Evolutionary conservation across 2,113 vertebrate species (phyloP), one percentile per base, ranked within the genome.

Genomic region (Grammomys surdaster): DNA sequence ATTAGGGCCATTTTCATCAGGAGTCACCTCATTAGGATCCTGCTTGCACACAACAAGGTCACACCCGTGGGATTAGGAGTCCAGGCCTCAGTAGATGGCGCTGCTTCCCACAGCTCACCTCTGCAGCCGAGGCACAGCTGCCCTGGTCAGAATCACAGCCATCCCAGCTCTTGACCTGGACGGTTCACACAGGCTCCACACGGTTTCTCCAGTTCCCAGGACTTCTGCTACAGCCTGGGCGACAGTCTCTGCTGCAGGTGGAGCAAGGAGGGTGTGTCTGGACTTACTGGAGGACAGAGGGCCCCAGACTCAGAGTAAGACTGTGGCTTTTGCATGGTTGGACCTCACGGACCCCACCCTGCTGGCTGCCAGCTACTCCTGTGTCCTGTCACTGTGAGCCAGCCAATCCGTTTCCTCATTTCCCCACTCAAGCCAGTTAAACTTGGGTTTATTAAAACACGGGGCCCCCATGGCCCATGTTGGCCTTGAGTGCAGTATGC

Each of bases 141-240:
- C 46, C 86, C 77, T 7, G 46, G 31, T 19, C 16, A 3, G 10
- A 5, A 0, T 12, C 43, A 2, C 33, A 51, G 87, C n/a, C 12
- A 31, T 6, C 40, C 31, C 31, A 0, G 67, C 7, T 76, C 75
- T 76, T 40, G 46, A 51, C 0, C 3, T n/a, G 3, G 36, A 81
- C 0, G 78, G 40, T 26, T 4, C 51, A n/a, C 43, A 70, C 0
- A 0, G 36, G 69, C 82, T 19, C 80, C 0, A 0, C 5, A 1
- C 10, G 1, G 40, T 28, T 46, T 26, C 33, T 4, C 31, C 0
- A 36, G 36, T n/a, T 48, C 40, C 76, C 1, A 26, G 63, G 73
- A 17, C 26, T 31, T 36, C 31, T 40, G 76, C n/a, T 8, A 10
- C 58, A 31, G n/a, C 9, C 16, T 4, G 31, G 40, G 6, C 7